phyloP scores from a whole-genome alignment of 2,888 invertebrate genomes.

The Caenorhabditis sulstoni region DNA sequence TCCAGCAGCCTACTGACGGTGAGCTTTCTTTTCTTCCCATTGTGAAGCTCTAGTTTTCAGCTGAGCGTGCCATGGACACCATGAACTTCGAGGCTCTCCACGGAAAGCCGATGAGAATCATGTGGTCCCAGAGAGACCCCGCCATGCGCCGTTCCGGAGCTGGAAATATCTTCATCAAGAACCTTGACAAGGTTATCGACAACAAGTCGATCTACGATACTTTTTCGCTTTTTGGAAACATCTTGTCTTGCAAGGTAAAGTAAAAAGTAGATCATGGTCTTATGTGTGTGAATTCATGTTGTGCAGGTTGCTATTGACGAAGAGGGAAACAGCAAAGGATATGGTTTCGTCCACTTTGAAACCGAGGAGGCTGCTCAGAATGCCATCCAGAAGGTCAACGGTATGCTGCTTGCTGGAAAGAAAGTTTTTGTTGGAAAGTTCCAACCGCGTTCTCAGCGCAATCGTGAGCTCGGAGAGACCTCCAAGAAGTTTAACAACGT shows the following conservation, averaged over 20 bases:
- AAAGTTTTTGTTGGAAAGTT: slow-evolving; percentile 98
- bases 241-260: slow-evolving; percentile 93
- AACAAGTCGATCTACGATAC: slow-evolving; percentile 99
- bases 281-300: slow-evolving; percentile 41
- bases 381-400: slow-evolving; percentile 98
- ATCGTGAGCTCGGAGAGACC: slow-evolving; percentile 97
- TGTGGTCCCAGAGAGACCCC: slow-evolving; percentile 99
- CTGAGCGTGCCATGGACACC: slow-evolving; percentile 98
- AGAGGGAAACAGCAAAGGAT: slow-evolving; percentile 82
- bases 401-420: slow-evolving; percentile 97
- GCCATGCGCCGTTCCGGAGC: slow-evolving; percentile 94
- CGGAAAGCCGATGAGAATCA: slow-evolving; percentile 97
- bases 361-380: slow-evolving; percentile 83
- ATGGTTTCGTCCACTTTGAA: slow-evolving; percentile 81
- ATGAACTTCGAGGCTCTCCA: slow-evolving; percentile 99
- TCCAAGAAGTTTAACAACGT: slow-evolving; percentile 93
- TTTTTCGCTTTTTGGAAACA: slow-evolving; percentile 98
- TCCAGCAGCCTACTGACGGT: slow-evolving; percentile 99
- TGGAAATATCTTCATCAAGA: slow-evolving; percentile 99
- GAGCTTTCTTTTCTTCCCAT: slow-evolving; percentile 82
- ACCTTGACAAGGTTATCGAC: slow-evolving; percentile 97
- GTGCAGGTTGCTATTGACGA: slow-evolving; percentile 82
- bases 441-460: slow-evolving; percentile 96
- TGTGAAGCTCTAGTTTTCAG: slow-evolving; percentile 81
- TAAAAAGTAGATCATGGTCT: slow-evolving; percentile 3